A percentile compares a stretch with the other conserved stretches of the same genome.
Evolutionary conservation across 2,888 invertebrate species (phyloP).

Genomic region (Diabrotica balteata): DNA sequence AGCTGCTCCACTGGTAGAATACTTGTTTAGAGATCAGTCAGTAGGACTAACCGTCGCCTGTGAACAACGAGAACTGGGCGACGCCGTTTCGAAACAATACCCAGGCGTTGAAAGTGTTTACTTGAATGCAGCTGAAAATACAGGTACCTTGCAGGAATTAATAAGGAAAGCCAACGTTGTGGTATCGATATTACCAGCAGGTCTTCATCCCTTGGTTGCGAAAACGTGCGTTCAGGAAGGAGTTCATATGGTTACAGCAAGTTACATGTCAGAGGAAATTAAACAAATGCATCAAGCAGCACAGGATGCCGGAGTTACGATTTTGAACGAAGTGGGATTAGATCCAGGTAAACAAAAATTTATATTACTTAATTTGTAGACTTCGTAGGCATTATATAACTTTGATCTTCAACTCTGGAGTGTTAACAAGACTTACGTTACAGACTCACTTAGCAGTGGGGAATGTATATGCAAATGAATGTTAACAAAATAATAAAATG

Average conservation of each 20-base stretch:
- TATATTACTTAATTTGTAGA: neutral
- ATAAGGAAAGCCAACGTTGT: slow-evolving; percentile 79
- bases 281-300: slow-evolving; percentile 81
- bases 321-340: slow-evolving; percentile 95
- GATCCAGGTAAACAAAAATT: slow-evolving; percentile 74
- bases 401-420: no score
- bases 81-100: slow-evolving; percentile 78
- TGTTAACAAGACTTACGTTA: no score
- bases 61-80: slow-evolving; percentile 84
- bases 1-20: slow-evolving; percentile 93
- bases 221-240: slow-evolving; percentile 84
- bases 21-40: slow-evolving; percentile 82
- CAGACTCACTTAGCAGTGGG: no score
- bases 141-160: slow-evolving; percentile 73
- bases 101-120: slow-evolving; percentile 61
- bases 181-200: slow-evolving; percentile 89
- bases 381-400: no score
- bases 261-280: slow-evolving; percentile 89
- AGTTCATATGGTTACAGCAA: slow-evolving; percentile 95
- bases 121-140: slow-evolving; percentile 75
- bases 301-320: slow-evolving; percentile 85
- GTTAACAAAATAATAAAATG: no score
- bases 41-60: slow-evolving; percentile 78
- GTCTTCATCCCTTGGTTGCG: slow-evolving; percentile 86
- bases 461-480: no score